A percentile compares a stretch with the other conserved stretches of the same genome.
Evolutionary conservation across 2,797 vertebrate genomes (phyloP).

Genomic region (Okamejei kenojei): DNA sequence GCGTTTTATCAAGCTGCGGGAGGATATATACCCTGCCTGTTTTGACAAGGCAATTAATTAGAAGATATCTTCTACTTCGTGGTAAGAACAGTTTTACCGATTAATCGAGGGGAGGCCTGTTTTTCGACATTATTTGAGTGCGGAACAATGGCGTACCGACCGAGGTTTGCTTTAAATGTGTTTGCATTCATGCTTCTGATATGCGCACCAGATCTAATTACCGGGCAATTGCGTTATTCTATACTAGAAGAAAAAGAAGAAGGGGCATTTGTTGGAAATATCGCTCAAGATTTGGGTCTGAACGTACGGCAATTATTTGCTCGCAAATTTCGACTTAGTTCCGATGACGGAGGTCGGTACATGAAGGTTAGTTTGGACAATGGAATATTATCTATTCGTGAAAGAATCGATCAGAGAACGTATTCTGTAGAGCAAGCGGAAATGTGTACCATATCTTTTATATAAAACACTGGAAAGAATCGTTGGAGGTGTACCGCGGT

Average conservation of each 20-base stretch:
- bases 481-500: constrained; percentile 53
- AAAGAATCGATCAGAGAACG: constrained; percentile 41
- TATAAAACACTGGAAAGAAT: constrained; percentile 50
- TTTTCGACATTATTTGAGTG: not conserved
- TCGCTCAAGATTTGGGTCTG: constrained; percentile 38
- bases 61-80: too few species aligned
- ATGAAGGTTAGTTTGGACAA: constrained; percentile 36
- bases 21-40: too few species aligned
- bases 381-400: constrained; percentile 33
- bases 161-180: not conserved
- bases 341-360: constrained; percentile 28
- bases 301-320: constrained; percentile 14
- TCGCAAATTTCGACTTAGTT: constrained; percentile 31
- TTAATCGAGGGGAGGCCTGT: too few species aligned
- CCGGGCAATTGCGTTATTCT: constrained; percentile 36
- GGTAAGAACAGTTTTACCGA: too few species aligned
- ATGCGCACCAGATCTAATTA: not conserved
- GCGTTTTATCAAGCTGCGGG: not conserved
- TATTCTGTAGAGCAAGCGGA: not conserved
- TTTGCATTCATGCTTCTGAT: not conserved
- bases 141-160: not conserved
- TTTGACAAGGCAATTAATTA: too few species aligned
- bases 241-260: constrained; percentile 39
- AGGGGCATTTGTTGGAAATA: constrained; percentile 39
- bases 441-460: constrained; percentile 46